phyloP scores from a whole-genome alignment of 1,140 invertebrate species.

The Adoxophyes honmai region DNA sequence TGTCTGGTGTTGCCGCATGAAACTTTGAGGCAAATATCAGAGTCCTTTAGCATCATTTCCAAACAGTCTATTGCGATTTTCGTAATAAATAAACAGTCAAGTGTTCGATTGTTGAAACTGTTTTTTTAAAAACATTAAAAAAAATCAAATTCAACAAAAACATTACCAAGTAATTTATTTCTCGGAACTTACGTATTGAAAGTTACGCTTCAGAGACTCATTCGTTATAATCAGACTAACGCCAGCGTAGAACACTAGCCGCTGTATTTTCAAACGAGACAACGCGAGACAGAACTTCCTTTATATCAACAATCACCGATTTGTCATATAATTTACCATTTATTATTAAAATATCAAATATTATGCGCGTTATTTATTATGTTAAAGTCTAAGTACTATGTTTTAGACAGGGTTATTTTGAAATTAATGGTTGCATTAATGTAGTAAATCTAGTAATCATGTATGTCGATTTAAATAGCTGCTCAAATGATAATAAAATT shows the following conservation, averaged over 20 bases:
- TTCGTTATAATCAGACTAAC: too few species aligned
- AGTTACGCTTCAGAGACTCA: too few species aligned
- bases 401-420: neutral
- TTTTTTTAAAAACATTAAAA: too few species aligned
- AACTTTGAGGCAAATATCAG: too few species aligned
- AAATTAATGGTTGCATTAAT: neutral
- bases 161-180: too few species aligned
- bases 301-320: conserved; percentile 12
- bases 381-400: conserved; percentile 2
- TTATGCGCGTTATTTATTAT: conserved; percentile 14
- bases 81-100: too few species aligned
- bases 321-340: neutral
- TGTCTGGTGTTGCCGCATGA: neutral
- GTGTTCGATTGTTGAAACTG: too few species aligned
- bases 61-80: too few species aligned
- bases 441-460: neutral
- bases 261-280: neutral
- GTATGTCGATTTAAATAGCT: neutral
- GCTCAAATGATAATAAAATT: conserved; percentile 1
- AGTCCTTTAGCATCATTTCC: too few species aligned
- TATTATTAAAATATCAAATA: conserved; percentile 13
- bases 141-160: too few species aligned
- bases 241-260: too few species aligned
- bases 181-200: too few species aligned
- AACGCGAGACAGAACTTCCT: neutral